Percentiles rank a stretch among this genome's conserved stretches.
These are phyloP conservation scores for Malacoraja senta DNA, from an alignment of 2,797 vertebrate species.

Conservation along the genomic window DNA sequence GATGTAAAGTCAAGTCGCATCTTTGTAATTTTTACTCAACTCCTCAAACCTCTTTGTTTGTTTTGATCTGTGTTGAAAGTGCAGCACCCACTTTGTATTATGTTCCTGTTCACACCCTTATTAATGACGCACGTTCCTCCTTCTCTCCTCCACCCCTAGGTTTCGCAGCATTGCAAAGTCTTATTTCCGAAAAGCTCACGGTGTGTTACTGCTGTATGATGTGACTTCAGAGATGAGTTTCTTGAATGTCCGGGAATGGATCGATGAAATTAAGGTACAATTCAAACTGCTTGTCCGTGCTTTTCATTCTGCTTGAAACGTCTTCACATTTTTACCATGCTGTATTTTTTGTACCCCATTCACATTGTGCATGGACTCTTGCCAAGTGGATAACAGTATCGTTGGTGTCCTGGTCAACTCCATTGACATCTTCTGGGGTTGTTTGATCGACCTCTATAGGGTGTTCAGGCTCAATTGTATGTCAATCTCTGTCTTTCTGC, in stretches of 20 bases:
- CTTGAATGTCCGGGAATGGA: conserved; percentile 61
- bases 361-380: no score
- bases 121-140: neutral
- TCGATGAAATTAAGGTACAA: conserved; percentile 64
- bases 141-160: conserved; percentile 44
- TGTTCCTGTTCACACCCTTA: neutral
- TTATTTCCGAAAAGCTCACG: conserved; percentile 66
- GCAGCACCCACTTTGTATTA: no score
- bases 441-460: no score
- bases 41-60: neutral
- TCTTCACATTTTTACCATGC: neutral
- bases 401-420: no score
- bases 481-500: neutral
- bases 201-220: conserved; percentile 62
- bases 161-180: conserved; percentile 63
- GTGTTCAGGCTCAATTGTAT: neutral
- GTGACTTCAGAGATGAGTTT: conserved; percentile 66
- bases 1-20: neutral
- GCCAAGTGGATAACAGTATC: no score
- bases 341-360: no score
- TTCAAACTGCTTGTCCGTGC: neutral
- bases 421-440: neutral
- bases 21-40: neutral
- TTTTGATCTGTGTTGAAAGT: neutral
- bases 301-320: neutral